Evolutionary conservation across 2,797 vertebrate genomes (phyloP).

Genomic region (Melanotaenia trifasciata): DNA sequence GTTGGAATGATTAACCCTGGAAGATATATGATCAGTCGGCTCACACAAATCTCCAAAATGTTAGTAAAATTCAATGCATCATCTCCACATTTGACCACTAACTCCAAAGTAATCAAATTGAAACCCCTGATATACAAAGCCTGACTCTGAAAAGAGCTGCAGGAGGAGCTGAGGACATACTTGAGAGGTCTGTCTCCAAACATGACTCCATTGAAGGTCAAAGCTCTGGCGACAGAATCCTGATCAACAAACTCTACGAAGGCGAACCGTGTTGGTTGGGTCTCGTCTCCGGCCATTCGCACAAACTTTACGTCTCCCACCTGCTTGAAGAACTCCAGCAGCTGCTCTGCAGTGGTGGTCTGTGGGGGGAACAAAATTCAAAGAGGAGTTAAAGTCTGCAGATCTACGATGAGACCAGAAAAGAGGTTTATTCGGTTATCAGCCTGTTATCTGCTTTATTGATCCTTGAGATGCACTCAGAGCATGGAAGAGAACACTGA

Average conservation of each 20-base stretch:
- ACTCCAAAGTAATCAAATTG: background rate
- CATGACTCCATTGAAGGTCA: slow-evolving; percentile 98
- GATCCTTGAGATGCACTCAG: too few relatives aligned
- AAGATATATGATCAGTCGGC: background rate
- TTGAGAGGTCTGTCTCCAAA: slow-evolving; percentile 97
- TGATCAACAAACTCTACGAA: slow-evolving; percentile 98
- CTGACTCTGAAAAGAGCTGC: background rate
- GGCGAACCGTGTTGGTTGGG: slow-evolving; percentile 96
- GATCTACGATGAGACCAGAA: background rate
- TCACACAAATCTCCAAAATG: background rate
- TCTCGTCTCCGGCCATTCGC: slow-evolving; percentile 98
- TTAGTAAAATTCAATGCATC: background rate
- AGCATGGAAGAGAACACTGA: too few relatives aligned
- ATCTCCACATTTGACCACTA: background rate
- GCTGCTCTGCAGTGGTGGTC: slow-evolving; percentile 96
- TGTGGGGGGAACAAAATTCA: slow-evolving; percentile 59
- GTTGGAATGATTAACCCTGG: slow-evolving; percentile 99
- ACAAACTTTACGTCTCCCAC: slow-evolving; percentile 99
- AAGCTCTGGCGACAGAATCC: slow-evolving; percentile 92
- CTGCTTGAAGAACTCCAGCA: slow-evolving; percentile 97
- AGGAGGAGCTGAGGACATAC: slow-evolving; percentile 75
- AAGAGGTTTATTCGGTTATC: too few relatives aligned
- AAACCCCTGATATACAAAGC: background rate
- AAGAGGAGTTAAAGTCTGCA: background rate
- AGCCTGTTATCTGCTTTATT: too few relatives aligned